Percentiles rank a stretch among this genome's conserved stretches.
phyloP scores from a whole-genome alignment of 2,113 vertebrate species.

The Camarhynchus parvulus region DNA sequence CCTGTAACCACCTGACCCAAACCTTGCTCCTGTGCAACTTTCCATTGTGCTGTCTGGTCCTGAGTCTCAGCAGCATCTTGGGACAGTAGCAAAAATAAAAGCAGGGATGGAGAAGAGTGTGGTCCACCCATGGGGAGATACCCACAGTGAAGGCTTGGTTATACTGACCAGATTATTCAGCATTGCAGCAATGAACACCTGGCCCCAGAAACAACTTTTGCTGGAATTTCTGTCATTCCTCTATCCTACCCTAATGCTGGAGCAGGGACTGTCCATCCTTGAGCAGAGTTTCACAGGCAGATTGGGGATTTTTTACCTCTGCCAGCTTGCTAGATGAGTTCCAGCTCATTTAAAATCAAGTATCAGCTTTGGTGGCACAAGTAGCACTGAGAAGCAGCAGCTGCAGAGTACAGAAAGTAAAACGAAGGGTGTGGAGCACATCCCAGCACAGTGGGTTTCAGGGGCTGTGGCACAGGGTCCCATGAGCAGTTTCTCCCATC shows the following conservation, averaged over 20 bases:
- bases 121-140: neutral
- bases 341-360: neutral
- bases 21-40: neutral
- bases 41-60: neutral
- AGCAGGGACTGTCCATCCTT: neutral
- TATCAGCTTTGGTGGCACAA: neutral
- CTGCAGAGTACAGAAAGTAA: neutral
- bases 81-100: fast-evolving
- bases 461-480: neutral
- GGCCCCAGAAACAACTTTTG: neutral
- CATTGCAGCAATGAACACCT: neutral
- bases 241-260: neutral
- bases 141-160: fast-evolving
- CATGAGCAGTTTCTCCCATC: fast-evolving
- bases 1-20: neutral
- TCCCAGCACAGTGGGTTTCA: neutral
- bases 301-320: neutral
- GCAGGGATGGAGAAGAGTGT: fast-evolving
- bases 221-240: neutral
- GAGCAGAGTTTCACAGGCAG: neutral
- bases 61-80: neutral
- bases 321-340: neutral
- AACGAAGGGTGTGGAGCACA: neutral
- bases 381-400: neutral
- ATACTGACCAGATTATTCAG: neutral